Conservation (phyloP, 2,113 vertebrate species). For the Esox niger region DNA sequence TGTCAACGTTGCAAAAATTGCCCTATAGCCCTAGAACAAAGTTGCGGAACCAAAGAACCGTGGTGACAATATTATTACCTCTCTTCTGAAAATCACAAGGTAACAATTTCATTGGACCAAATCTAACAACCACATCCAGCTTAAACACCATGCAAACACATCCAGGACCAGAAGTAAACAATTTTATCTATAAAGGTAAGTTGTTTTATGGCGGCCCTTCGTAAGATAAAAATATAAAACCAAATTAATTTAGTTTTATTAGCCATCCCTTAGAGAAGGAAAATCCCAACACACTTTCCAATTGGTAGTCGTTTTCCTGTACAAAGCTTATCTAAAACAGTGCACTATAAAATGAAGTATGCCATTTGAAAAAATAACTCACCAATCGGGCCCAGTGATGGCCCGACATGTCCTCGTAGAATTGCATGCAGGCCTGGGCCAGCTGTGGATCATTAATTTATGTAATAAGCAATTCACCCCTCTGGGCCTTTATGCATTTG, state of each 20-base stretch:
- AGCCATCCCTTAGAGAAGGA: background rate
- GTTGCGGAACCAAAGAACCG: background rate
- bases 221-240: background rate
- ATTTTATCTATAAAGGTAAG: too few relatives aligned
- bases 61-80: too few relatives aligned
- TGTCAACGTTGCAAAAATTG: background rate
- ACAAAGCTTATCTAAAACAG: background rate
- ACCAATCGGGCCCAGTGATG: conserved; percentile 8
- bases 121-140: background rate
- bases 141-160: background rate
- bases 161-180: background rate
- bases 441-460: conserved; percentile 15
- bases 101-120: background rate
- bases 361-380: background rate
- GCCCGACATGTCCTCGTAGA: conserved; percentile 6
- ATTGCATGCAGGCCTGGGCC: conserved; percentile 14
- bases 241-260: background rate
- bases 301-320: background rate
- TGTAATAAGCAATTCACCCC: background rate
- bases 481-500: conserved; percentile 11
- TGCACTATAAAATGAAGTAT: too few relatives aligned
- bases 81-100: background rate
- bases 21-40: background rate
- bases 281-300: background rate
- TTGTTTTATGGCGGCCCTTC: background rate